Base-by-base conservation (phyloP, 1,140 invertebrate genomes). In the Leptoteleia sp. region DNA sequence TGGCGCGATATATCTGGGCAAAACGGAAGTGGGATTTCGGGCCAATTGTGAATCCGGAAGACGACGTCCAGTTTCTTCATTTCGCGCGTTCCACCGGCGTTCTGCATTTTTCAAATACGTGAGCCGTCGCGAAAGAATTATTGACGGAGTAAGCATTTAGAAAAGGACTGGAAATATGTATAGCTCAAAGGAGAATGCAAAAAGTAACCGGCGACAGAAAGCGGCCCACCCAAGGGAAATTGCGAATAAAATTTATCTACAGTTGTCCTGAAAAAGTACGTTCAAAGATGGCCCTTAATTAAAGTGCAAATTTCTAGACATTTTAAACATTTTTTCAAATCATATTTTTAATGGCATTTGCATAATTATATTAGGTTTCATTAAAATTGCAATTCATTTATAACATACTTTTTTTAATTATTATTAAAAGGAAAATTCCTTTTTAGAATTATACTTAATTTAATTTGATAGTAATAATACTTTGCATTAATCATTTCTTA, bases 61-160 rank as follows among this genome's bases (percentile, higher is more conserved):
- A 57, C 38, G 48, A 57, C 35, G 70, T 75, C 65, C 70, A 75
- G 77, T 79, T 73, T 73, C 70, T 79, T 79, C 70, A 79, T 79
- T 73, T 79, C 42, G 42, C 45, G 64, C 64, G 70, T 77, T 79
- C 68, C 57, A 11, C 4, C 15, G 42, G 19, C 33, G 37, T 59
- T 79, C 70, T 61, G 57, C 48, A 73, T 79, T 79, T 79, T 79
- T 71, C 70, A 48, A 47, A 71, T 77, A 71, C 65, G 67, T 45
- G 71, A 59, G 71, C 59, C 43, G 59, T 64, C 54, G 50, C 37
- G 59, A 43, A 65, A 75, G 57, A 75, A 73, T 75, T 73, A 68
- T 73, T 43, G 64, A 64, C 48, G 62, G 54, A 22, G 33, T 62
- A 50, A 48, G 76, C 54, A 64, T 79, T 65, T 59, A 52, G 27